phyloP scores from a whole-genome alignment of 1,140 invertebrate genomes.

The Bombus cullumanus region DNA sequence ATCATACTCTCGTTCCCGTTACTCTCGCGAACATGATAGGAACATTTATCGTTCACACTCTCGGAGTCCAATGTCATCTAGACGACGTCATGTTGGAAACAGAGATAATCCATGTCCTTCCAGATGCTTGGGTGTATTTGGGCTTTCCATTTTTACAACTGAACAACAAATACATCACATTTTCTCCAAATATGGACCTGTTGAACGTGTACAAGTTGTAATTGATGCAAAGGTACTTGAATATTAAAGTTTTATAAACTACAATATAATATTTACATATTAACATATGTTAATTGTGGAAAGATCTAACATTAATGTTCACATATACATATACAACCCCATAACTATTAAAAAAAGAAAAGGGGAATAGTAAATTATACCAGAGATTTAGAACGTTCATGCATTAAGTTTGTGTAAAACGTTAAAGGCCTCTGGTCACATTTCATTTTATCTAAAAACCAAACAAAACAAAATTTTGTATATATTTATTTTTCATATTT shows the following conservation, averaged over 20 bases:
- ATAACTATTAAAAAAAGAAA: neutral
- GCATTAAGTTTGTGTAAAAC: conserved; percentile 67
- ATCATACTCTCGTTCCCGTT: conserved; percentile 80
- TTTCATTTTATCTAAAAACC: neutral
- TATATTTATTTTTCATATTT: neutral
- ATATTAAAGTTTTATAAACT: neutral
- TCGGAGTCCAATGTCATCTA: conserved; percentile 84
- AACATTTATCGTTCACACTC: conserved; percentile 80
- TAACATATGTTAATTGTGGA: neutral
- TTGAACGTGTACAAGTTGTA: conserved; percentile 97
- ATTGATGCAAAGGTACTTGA: conserved; percentile 95
- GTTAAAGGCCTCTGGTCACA: conserved; percentile 81
- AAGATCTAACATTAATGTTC: neutral
- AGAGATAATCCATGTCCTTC: conserved; percentile 93
- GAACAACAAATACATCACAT: conserved; percentile 97
- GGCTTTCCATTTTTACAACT: conserved; percentile 95
- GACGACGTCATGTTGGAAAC: conserved; percentile 84
- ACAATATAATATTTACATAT: conserved; percentile 5
- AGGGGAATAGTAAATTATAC: conserved; percentile 72
- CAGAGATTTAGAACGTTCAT: conserved; percentile 79
- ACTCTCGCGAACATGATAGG: conserved; percentile 77
- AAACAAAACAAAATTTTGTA: neutral
- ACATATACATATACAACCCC: conserved; percentile 3
- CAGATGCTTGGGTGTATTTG: conserved; percentile 97
- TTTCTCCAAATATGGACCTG: conserved; percentile 95